Percentiles rank a stretch among this genome's conserved stretches.
Evolutionary conservation across 92 coral and sea anemone genomes (phyloP).

Genomic region (Virgularia gustaviana): DNA sequence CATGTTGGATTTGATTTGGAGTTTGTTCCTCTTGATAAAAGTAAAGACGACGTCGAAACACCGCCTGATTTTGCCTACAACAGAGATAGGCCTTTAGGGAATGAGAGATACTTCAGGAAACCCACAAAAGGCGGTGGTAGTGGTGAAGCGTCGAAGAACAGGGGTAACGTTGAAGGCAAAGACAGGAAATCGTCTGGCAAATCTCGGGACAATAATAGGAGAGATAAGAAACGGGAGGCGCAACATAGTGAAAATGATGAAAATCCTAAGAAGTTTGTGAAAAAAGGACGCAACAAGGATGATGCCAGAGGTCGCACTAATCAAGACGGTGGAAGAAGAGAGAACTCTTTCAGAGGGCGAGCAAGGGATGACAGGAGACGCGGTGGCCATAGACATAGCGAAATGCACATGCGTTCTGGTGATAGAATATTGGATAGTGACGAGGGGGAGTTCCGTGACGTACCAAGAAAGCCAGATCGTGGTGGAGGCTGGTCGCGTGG

Average conservation of each 20-base stretch:
- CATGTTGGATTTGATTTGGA: constrained; percentile 29
- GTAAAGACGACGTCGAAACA: not conserved
- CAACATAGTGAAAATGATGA: not conserved
- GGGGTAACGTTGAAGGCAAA: not conserved
- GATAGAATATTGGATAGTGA: not conserved
- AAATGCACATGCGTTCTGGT: constrained; percentile 1
- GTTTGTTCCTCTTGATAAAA: constrained; percentile 33
- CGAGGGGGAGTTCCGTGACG: constrained; percentile 1
- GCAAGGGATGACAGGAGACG: constrained; percentile 12
- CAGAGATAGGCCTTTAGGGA: constrained; percentile 35
- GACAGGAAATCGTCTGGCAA: not conserved
- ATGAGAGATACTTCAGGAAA: constrained; percentile 25
- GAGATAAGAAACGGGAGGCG: constrained; percentile 68
- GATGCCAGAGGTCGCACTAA: constrained; percentile 1
- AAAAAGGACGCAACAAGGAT: constrained; percentile 20
- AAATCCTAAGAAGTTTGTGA: not conserved
- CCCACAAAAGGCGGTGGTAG: constrained; percentile 1
- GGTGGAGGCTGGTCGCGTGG: constrained; percentile 39
- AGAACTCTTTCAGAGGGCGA: constrained; percentile 23
- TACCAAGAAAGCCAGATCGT: not conserved
- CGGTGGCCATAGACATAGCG: not conserved
- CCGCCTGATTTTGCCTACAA: constrained; percentile 9
- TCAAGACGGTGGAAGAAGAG: constrained; percentile 18
- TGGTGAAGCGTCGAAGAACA: not conserved
- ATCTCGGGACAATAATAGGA: constrained; percentile 8